These are phyloP conservation scores for Alethe diademata DNA, from an alignment of 2,113 vertebrate species.

Conservation along the genomic window DNA sequence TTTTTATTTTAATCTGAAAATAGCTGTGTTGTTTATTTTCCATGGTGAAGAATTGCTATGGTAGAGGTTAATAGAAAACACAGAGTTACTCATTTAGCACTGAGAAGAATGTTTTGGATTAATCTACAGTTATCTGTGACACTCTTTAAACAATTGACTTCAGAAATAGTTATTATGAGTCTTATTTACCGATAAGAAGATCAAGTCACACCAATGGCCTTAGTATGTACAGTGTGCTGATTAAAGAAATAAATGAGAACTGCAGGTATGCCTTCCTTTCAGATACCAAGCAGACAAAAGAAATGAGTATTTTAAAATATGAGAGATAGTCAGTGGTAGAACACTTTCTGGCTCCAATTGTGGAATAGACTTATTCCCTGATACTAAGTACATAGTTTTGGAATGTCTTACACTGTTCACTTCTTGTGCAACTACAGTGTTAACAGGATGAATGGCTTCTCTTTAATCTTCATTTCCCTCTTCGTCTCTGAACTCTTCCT, in stretches of 20 bases:
- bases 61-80: conserved; percentile 4
- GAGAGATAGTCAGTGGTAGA: neutral
- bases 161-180: neutral
- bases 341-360: neutral
- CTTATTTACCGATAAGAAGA: neutral
- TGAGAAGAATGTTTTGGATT: neutral
- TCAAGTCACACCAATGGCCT: neutral
- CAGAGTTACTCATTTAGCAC: neutral
- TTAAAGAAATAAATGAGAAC: neutral
- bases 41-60: neutral
- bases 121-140: neutral
- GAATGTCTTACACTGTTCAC: neutral
- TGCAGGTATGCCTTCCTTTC: neutral
- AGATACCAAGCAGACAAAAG: neutral
- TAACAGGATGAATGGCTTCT: neutral
- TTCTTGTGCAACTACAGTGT: neutral
- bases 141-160: neutral
- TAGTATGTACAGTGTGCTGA: neutral
- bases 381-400: neutral
- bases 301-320: neutral
- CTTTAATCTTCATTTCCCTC: neutral
- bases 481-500: neutral
- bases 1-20: neutral
- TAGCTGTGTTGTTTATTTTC: neutral
- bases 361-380: neutral